Base-by-base conservation (phyloP, 1,140 invertebrate species). In the Galleria mellonella region DNA sequence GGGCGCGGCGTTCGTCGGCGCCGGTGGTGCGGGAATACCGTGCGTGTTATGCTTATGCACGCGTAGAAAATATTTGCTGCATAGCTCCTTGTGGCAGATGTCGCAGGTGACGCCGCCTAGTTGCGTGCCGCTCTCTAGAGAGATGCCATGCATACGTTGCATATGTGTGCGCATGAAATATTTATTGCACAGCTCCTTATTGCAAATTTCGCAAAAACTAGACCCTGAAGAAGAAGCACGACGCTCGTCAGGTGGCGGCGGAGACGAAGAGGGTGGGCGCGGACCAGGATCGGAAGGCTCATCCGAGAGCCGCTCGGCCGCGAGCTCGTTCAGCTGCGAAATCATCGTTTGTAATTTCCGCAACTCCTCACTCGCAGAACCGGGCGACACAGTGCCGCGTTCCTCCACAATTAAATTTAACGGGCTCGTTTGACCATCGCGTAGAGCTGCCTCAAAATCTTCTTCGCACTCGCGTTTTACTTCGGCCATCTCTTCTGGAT, bases 91-190 rank as follows among this genome's bases (percentile, higher is more conserved):
- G 77, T 98, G 95, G 74, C 97, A 99, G 47, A 98, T 95, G 75
- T 98, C 97, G 87, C 97, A 98, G 5, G 96, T 94, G 0, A 98
- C 96, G 2, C 96, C 96, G 4, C 95, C 96, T 9, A 97, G 93
- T 72, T 96, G 95, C 0, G 94, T 93, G 0, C 94, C 94, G 65
- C 94, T 95, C 79, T 97, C 96, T 31, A 98, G 94, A 69, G 97
- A 96, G 46, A 99, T 98, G 9, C 97, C 97, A 79, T 99, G 98
- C 94, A 99, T 98, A 76, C 98, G 94, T 62, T 99, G 93, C 96
- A 99, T 99, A 87, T 99, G 98, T 0, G 97, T 99, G 75, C 98
- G 97, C 93, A 99, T 97, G 76, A 99, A 99, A 72, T 99, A 99
- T 82, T 99, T 99, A 87, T 99, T 99, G 87, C 98, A 99, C 27